A percentile compares a stretch with the other conserved stretches of the same genome.
Conservation (phyloP, 2,113 vertebrate species). For the Gyps fulvus region DNA sequence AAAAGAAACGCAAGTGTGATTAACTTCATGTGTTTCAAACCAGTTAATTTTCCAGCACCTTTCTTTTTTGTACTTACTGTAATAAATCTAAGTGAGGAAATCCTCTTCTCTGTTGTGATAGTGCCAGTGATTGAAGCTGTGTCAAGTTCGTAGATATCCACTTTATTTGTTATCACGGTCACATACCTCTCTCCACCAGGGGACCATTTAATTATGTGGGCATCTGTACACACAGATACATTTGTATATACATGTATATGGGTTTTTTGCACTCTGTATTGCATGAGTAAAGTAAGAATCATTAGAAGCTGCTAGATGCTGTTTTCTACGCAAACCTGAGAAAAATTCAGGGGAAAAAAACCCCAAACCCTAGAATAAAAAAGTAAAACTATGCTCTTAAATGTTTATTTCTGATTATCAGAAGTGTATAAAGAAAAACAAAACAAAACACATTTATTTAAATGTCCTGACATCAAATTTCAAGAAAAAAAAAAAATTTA, state of each 20-base stretch:
- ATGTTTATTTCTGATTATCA: neutral
- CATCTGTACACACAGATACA: slow-evolving; percentile 72
- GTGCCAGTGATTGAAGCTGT: slow-evolving; percentile 84
- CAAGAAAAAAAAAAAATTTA: neutral
- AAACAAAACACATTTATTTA: neutral
- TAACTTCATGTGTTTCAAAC: neutral
- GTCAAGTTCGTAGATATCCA: slow-evolving; percentile 84
- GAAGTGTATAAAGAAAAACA: neutral
- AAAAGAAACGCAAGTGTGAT: neutral
- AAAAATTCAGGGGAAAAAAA: neutral
- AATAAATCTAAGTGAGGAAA: slow-evolving; percentile 87
- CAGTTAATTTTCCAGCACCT: neutral
- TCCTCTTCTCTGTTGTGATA: slow-evolving; percentile 81
- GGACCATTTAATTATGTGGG: slow-evolving; percentile 93
- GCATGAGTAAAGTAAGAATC: neutral
- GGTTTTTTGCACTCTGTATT: neutral
- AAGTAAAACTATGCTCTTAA: neutral
- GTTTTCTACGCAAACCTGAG: neutral
- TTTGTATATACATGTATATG: neutral
- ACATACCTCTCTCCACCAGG: slow-evolving; percentile 86
- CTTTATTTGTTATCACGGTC: slow-evolving; percentile 77
- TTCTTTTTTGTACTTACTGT: slow-evolving; percentile 77
- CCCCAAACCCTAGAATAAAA: neutral
- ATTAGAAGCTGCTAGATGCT: neutral
- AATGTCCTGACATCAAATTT: neutral